Evolutionary conservation across 53 echinoderm and acorn worm species (phyloP), one percentile per base, ranked within the genome.

Genomic region (Hippasteria phrygiana): DNA sequence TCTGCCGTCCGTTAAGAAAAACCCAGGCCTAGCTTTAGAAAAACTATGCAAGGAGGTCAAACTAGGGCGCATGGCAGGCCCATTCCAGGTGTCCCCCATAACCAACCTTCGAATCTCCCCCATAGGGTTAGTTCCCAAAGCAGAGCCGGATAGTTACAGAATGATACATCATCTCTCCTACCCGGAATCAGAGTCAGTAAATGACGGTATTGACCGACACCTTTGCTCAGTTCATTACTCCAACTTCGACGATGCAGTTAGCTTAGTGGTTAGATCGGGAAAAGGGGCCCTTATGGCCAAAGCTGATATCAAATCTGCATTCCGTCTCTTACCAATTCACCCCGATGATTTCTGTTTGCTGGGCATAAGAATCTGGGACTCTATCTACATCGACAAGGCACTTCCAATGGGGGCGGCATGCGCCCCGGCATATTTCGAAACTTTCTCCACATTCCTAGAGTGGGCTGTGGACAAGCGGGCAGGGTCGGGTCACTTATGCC

Each of bases 261-360:
- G 31, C 2, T 16, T 80, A 16, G 63, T 80, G 24, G 55, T 54
- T 2, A 11, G 55, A 16, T 28, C 67, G 7, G 67, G 67, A 32
- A 66, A 28, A 32, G 67, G 33, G 16, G 67, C 67, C 16, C 16
- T 66, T 3, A 3, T 66, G 29, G 67, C 67, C 35, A 66, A 66
- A 32, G 67, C 67, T 4, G 67, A 66, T 20, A 27, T 66, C 71
- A 71, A 89, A 66, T 80, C 80, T 18, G 89, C 80, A 0, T 89
- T 80, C 35, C 56, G 89, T n/a, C n/a, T n/a, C n/a, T n/a, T n/a
- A n/a, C n/a, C n/a, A n/a, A n/a, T n/a, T n/a, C n/a, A n/a, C n/a
- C n/a, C n/a, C n/a, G n/a, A n/a, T n/a, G n/a, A n/a, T n/a, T n/a
- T n/a, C n/a, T n/a, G n/a, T n/a, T n/a, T n/a, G n/a, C n/a, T n/a